Percentiles rank a stretch among this genome's conserved stretches.
phyloP scores from a whole-genome alignment of 2,113 vertebrate genomes.

The Peromyscus leucopus region DNA sequence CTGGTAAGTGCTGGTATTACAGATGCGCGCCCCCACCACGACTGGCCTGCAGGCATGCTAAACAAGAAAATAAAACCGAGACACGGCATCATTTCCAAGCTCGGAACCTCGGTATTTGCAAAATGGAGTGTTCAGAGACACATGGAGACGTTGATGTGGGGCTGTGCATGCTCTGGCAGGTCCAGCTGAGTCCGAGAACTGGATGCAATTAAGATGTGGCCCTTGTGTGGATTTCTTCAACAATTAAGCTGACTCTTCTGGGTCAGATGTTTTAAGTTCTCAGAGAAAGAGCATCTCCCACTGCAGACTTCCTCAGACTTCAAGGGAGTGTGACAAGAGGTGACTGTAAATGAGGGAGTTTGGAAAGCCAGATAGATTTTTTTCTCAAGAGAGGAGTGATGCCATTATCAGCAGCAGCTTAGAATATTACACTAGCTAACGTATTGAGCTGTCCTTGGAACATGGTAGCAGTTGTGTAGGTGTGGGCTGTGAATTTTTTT shows the following conservation, averaged over 20 bases:
- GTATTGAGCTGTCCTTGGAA: not conserved
- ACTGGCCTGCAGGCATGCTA: not conserved
- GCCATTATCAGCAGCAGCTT: not conserved
- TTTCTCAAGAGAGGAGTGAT: not conserved
- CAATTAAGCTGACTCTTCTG: conserved; percentile 7
- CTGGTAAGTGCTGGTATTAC: not conserved
- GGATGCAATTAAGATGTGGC: not conserved
- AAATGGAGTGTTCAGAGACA: conserved; percentile 13
- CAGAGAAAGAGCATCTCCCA: not conserved
- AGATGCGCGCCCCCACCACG: not conserved
- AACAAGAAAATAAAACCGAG: conserved; percentile 1
- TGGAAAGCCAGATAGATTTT: not conserved
- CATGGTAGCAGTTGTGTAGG: not conserved
- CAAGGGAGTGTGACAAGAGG: not conserved
- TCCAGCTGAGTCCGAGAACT: not conserved
- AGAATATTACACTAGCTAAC: not conserved
- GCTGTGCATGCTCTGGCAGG: not conserved
- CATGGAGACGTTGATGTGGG: not conserved
- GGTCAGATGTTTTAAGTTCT: conserved; percentile 24
- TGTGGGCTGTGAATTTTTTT: not conserved
- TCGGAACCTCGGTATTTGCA: not conserved
- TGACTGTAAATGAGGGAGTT: not conserved
- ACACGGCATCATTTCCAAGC: not conserved
- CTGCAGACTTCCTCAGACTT: conserved; percentile 9
- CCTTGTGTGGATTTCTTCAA: not conserved